Evolutionary conservation across 2,888 invertebrate species (phyloP).

Genomic region (Exocentrus adspersus): DNA sequence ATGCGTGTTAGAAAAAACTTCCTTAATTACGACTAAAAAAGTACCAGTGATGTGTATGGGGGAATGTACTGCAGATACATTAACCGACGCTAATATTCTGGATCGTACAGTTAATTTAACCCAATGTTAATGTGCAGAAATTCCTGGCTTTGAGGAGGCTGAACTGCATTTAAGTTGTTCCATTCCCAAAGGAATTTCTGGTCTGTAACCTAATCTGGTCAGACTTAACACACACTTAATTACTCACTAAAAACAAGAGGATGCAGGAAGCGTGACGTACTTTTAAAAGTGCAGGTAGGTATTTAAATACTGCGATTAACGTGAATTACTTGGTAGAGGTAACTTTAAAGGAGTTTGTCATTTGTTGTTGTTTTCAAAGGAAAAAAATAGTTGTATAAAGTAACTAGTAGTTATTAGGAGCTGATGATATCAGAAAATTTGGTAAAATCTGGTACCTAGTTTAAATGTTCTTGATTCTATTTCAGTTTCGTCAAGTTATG

Average conservation of each 20-base stretch:
- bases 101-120: slow-evolving; percentile 45
- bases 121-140: slow-evolving; percentile 50
- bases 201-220: slow-evolving; percentile 55
- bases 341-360: no score
- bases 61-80: slow-evolving; percentile 2
- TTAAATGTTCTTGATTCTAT: no score
- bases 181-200: slow-evolving; percentile 56
- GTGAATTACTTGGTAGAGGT: no score
- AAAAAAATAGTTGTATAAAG: no score
- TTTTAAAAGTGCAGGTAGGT: neutral
- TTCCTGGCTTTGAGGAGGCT: slow-evolving; percentile 47
- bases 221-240: slow-evolving; percentile 57
- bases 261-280: neutral
- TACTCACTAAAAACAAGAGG: slow-evolving; percentile 4
- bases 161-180: slow-evolving; percentile 48
- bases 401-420: no score
- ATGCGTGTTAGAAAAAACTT: no score
- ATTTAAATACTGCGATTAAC: no score
- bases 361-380: no score
- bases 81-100: slow-evolving; percentile 42
- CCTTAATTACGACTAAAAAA: no score
- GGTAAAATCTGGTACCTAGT: no score
- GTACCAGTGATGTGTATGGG: neutral
- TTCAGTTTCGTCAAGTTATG: neutral
- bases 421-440: no score